Evolutionary conservation across 2,113 vertebrate genomes (phyloP), one percentile per base, ranked within the genome.

Genomic region (Nyctereutes procyonoides): DNA sequence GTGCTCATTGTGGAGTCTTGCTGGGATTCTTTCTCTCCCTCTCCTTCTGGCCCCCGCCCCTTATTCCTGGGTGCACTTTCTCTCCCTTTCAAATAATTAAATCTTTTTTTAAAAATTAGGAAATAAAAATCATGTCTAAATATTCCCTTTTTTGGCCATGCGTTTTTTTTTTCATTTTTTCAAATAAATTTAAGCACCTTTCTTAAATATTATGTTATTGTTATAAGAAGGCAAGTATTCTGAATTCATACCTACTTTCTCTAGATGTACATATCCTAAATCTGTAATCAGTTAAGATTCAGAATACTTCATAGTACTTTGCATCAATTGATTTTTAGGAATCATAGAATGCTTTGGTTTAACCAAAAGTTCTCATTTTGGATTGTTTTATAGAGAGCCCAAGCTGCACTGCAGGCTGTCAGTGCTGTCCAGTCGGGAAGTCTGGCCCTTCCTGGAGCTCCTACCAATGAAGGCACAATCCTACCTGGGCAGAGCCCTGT

Each of bases 401-500:
- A 99, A 95, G 98, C 98, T 96, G 98, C 98, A 0, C 74, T 99
- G 92, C 98, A 99, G 93, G 97, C 98, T 79, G 95, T 98, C 96
- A 99, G 98, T 97, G 94, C 98, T 88, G 20, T 96, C 81, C 98
- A 98, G 55, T 97, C 98, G 5, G 98, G 98, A 98, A 98, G 81
- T 85, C 62, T 96, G 96, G 91, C 96, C 83, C 56, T 98, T 95
- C 90, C 98, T 76, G 96, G 95, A 95, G 96, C 96, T 81, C 13
- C 94, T 76, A 82, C 43, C 87, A 95, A 38, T 95, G 99, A 99
- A 80, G 95, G 97, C 20, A 91, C 96, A 24, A 8, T 97, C 55
- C 55, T 98, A 93, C 98, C 98, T 26, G 88, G 96, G 79, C 98
- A 98, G 73, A 96, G 98, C 97, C 97, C 98, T 32, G 99, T 99